Conservation (phyloP, 2,888 invertebrate species). For the Lamellibrachia satsuma region DNA sequence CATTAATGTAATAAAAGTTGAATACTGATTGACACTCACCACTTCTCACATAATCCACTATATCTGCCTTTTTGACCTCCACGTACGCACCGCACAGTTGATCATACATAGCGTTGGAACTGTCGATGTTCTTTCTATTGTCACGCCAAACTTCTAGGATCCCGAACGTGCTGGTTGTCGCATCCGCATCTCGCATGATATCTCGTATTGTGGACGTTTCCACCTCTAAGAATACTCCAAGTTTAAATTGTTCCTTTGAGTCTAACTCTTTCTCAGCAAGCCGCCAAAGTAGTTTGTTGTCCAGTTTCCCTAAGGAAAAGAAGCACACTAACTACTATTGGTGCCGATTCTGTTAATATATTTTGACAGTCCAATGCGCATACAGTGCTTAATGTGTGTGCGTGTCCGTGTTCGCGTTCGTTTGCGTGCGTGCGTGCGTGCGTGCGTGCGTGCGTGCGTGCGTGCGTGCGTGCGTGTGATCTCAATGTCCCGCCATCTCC, state of each 20-base stretch:
- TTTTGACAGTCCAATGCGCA: not conserved
- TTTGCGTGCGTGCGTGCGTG: not conserved
- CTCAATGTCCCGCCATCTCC: too few relatives aligned
- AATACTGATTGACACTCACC: not conserved
- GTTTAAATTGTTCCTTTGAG: not conserved
- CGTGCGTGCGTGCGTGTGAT: too few relatives aligned
- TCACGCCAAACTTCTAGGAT: not conserved
- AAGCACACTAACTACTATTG: not conserved
- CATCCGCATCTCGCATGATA: not conserved
- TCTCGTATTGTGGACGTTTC: not conserved
- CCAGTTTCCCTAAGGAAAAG: not conserved
- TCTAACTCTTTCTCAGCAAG: not conserved
- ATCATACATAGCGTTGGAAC: not conserved
- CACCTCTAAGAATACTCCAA: not conserved
- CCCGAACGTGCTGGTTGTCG: not conserved
- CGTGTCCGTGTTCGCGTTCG: not conserved
- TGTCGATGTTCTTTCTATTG: not conserved
- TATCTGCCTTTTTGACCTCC: not conserved
- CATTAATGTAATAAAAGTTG: too few relatives aligned
- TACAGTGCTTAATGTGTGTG: not conserved
- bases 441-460: not conserved
- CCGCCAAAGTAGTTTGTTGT: not conserved
- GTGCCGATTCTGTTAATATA: not conserved
- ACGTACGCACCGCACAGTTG: not conserved
- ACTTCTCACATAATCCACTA: not conserved